A percentile compares a stretch with the other conserved stretches of the same genome.
Conservation (phyloP, 1,140 invertebrate genomes). For the Trissolcus basalis region DNA sequence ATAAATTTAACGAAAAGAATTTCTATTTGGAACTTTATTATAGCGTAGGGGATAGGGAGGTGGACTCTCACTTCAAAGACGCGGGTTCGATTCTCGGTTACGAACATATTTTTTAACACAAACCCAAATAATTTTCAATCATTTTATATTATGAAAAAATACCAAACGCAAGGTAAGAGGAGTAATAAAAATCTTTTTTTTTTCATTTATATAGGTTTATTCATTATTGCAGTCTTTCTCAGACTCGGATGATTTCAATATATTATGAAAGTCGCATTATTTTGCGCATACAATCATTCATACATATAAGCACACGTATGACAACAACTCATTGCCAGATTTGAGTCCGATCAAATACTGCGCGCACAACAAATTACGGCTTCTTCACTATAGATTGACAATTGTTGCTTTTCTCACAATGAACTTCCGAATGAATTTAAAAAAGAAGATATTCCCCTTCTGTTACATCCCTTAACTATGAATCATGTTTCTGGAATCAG, state of each 20-base stretch:
- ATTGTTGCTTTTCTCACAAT: slow-evolving; percentile 28
- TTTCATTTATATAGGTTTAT: slow-evolving; percentile 48
- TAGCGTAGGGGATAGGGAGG: no score
- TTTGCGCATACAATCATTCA: slow-evolving; percentile 53
- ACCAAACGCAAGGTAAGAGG: no score
- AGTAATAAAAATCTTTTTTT: neutral
- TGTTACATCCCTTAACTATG: no score
- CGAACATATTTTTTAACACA: no score
- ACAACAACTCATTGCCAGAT: slow-evolving; percentile 44
- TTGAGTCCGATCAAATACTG: slow-evolving; percentile 41
- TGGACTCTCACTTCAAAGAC: no score
- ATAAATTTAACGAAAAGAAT: no score
- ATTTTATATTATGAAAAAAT: no score
- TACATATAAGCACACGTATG: slow-evolving; percentile 40
- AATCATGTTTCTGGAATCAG: no score
- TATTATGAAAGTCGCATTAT: slow-evolving; percentile 51
- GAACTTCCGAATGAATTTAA: neutral
- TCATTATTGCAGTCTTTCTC: slow-evolving; percentile 54
- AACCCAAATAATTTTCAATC: no score
- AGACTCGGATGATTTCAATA: slow-evolving; percentile 47
- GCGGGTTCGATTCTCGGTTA: no score
- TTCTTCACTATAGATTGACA: slow-evolving; percentile 32
- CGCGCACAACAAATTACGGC: slow-evolving; percentile 43
- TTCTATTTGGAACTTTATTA: neutral
- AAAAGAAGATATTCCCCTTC: no score